phyloP scores from a whole-genome alignment of 1,140 invertebrate species.

The Thrips palmi region DNA sequence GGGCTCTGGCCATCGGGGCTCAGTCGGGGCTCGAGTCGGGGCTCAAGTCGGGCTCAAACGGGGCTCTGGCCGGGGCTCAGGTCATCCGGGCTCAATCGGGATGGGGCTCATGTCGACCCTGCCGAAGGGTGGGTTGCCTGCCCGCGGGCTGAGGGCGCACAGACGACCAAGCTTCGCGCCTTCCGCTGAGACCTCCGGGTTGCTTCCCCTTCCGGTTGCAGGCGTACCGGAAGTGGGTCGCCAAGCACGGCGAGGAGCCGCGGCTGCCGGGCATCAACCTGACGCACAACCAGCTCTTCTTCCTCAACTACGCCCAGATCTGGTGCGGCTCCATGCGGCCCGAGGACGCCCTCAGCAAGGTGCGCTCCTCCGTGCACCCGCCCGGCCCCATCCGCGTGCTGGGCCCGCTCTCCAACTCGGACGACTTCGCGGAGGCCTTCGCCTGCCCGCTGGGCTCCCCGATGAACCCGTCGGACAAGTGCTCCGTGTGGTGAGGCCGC shows the following conservation, averaged over 20 bases:
- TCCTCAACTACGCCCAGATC: slow-evolving; percentile 80
- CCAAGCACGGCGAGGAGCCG: slow-evolving; percentile 45
- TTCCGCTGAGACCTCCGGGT: no score
- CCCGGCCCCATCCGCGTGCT: slow-evolving; percentile 82
- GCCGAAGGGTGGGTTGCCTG: no score
- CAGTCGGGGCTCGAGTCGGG: no score
- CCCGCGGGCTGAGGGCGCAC: no score
- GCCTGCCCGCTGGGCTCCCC: slow-evolving; percentile 54
- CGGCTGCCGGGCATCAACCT: slow-evolving; percentile 60
- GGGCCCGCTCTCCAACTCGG: slow-evolving; percentile 80
- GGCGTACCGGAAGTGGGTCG: slow-evolving; percentile 66
- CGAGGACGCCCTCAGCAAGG: slow-evolving; percentile 85
- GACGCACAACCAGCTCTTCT: slow-evolving; percentile 74
- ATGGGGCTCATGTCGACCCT: no score
- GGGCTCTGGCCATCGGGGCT: no score
- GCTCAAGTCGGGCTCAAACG: no score
- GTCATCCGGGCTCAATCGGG: no score
- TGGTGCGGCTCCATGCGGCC: slow-evolving; percentile 96
- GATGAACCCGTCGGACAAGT: slow-evolving; percentile 79
- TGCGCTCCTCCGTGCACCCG: slow-evolving; percentile 87
- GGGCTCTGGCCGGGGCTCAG: no score
- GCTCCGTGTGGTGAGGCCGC: slow-evolving; percentile 71
- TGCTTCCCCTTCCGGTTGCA: slow-evolving; percentile 24
- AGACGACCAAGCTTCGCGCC: no score
- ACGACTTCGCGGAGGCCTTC: slow-evolving; percentile 74